Conservation (phyloP, 2,888 invertebrate species). For the Sinelater perroti region DNA sequence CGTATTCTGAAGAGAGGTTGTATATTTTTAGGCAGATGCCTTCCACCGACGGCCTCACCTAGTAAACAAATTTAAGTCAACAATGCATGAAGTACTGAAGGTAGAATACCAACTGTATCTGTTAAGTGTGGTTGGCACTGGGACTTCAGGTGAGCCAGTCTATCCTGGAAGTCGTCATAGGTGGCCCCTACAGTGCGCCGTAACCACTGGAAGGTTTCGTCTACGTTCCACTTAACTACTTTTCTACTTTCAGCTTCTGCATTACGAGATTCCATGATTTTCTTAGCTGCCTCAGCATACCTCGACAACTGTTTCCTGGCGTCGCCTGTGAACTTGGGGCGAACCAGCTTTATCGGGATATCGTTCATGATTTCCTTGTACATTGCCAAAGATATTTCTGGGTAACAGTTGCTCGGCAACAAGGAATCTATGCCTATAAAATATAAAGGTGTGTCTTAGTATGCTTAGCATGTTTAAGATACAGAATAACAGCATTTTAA, state of each 20-base stretch:
- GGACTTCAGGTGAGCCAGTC: conserved; percentile 89
- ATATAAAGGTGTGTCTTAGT: not conserved
- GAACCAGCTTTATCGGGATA: conserved; percentile 94
- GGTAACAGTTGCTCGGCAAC: conserved; percentile 89
- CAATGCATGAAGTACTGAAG: too few species aligned
- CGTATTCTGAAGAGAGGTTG: conserved; percentile 90
- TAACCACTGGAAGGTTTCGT: conserved; percentile 96
- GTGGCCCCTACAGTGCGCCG: conserved; percentile 92
- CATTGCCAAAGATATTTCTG: conserved; percentile 94
- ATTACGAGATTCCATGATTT: conserved; percentile 94
- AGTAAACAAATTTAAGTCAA: not conserved
- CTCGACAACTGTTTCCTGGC: conserved; percentile 86
- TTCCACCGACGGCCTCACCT: conserved; percentile 89
- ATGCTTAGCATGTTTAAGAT: not conserved
- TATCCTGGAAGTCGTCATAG: conserved; percentile 91
- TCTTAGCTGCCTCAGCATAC: conserved; percentile 96
- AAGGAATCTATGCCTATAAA: conserved; percentile 83
- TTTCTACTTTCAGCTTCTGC: conserved; percentile 93
- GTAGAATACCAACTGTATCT: conserved; percentile 73
- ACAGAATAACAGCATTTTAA: too few species aligned
- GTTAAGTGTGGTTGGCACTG: conserved; percentile 96
- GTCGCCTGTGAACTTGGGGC: conserved; percentile 95
- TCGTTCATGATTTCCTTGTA: conserved; percentile 98
- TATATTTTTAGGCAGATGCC: conserved; percentile 95
- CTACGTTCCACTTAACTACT: conserved; percentile 98